Evolutionary conservation across 2,113 vertebrate genomes (phyloP).

Genomic region (Recurvirostra avosetta): DNA sequence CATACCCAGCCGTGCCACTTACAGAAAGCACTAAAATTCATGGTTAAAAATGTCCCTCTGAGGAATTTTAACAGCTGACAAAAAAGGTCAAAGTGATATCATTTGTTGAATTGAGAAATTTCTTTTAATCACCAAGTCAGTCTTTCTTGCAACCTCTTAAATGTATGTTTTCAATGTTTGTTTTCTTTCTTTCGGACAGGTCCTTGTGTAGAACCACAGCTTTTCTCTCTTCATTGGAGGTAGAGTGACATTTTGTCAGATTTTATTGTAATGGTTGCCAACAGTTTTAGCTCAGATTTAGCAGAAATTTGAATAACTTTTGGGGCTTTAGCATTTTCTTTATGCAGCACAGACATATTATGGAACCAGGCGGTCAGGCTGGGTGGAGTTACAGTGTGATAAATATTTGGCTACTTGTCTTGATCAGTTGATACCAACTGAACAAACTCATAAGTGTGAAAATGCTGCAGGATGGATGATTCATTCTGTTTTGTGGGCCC

Average conservation of each 20-base stretch:
- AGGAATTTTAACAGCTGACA: constrained; percentile 7
- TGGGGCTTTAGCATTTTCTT: background rate
- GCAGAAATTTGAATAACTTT: background rate
- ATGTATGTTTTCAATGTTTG: background rate
- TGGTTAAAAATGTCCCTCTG: background rate
- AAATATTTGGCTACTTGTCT: background rate
- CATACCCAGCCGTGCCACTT: background rate
- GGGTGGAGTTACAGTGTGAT: background rate
- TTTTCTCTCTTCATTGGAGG: background rate
- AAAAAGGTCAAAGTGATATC: background rate
- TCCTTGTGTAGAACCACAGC: background rate
- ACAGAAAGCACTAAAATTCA: background rate
- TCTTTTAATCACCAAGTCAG: background rate
- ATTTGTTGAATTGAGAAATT: background rate
- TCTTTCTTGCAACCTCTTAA: background rate
- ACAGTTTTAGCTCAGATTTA: background rate
- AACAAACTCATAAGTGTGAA: background rate
- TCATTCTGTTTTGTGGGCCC: background rate
- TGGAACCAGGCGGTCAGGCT: background rate
- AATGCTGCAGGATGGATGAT: background rate
- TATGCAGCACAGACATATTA: background rate
- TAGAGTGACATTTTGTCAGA: constrained; percentile 3
- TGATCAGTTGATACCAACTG: background rate
- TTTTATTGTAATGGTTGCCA: background rate
- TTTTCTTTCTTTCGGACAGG: background rate